These are phyloP conservation scores for Miniopterus natalensis DNA, from an alignment of 2,113 vertebrate species.

Conservation along the genomic window DNA sequence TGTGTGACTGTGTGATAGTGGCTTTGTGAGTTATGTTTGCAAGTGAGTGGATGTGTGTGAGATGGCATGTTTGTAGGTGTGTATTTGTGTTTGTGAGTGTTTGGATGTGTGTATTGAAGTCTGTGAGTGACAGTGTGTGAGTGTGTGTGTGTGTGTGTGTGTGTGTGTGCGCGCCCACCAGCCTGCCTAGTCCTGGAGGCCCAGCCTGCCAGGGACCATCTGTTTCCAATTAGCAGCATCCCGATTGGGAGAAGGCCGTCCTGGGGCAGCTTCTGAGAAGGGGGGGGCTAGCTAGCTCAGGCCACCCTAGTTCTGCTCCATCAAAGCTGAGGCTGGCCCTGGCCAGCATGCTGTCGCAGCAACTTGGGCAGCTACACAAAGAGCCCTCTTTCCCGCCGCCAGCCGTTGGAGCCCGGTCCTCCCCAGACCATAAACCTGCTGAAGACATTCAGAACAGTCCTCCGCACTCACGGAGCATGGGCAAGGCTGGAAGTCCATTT, in stretches of 20 bases:
- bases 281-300: constrained; percentile 43
- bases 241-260: constrained; percentile 54
- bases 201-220: constrained; percentile 59
- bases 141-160: background rate
- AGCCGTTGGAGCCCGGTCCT: background rate
- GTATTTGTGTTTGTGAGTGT: constrained; percentile 22
- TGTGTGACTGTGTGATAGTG: background rate
- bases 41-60: background rate
- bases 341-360: background rate
- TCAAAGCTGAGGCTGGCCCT: constrained; percentile 7
- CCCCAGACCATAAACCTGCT: constrained; percentile 57
- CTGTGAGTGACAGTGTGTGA: background rate
- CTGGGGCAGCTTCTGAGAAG: constrained; percentile 55
- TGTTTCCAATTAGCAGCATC: constrained; percentile 83
- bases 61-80: background rate
- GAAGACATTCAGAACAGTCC: background rate
- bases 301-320: constrained; percentile 59
- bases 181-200: background rate
- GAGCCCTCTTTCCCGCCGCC: constrained; percentile 69
- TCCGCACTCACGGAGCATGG: background rate
- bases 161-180: background rate
- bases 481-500: constrained; percentile 58
- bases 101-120: background rate
- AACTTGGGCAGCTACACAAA: constrained; percentile 70
- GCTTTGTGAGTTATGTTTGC: background rate